Base-by-base conservation (phyloP, 2,888 invertebrate species). In the Rhagonycha lutea region DNA sequence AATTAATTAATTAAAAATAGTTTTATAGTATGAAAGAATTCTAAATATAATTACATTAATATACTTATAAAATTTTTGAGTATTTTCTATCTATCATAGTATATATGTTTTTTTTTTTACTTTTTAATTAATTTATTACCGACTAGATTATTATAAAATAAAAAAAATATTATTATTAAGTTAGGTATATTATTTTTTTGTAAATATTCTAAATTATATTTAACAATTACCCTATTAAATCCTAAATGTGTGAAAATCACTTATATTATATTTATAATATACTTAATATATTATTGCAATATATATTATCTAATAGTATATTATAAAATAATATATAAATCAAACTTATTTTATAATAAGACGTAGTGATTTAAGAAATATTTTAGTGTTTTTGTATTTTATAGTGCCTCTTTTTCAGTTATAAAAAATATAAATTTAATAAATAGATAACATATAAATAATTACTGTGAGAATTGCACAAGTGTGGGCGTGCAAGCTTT, bases 401-500 rank as follows among this genome's bases (percentile, higher is more conserved):
- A 65, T 65, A 65, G 63, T 24, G 63, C 63, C 63, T n/a, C n/a
- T 65, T 62, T 62, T 26, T 24, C n/a, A 63, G 63, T 24, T 65
- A 65, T 65, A 65, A 65, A 65, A 65, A 65, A 65, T 65, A 65
- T 65, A 65, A 65, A 24, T 65, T 65, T 65, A 24, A 24, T 65
- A 65, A 65, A 65, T 65, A 65, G 63, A 24, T 65, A 24, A 24
- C 26, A 14, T 65, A 65, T 65, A 65, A 26, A 65, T 24, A 26
- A 65, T 24, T 65, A 23, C 26, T 24, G 26, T 65, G 63, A 65
- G 26, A 65, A 65, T n/a, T 65, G 24, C n/a, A 24, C 23, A 65
- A 23, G 26, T 65, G 26, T 65, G 26, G 24, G 26, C 63, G 26
- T 47, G n/a, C 47, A 65, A 24, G 63, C 11, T 65, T 61, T 65